phyloP scores from a whole-genome alignment of 2,888 invertebrate species.

The Perdita meconis region DNA sequence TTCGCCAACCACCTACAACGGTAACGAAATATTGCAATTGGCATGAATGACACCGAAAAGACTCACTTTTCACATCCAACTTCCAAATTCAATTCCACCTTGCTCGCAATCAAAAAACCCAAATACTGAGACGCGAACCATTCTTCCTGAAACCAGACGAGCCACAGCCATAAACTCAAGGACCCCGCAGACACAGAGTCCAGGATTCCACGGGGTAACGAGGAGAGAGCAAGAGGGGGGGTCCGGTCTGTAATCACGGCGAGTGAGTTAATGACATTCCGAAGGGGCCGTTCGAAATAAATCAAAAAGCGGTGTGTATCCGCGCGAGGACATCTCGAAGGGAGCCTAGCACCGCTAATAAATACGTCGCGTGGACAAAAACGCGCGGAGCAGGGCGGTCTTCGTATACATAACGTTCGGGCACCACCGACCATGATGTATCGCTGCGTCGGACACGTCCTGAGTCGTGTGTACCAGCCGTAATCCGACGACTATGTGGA shows the following conservation, averaged over 20 bases:
- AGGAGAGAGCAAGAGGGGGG: not conserved
- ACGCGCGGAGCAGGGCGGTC: conserved; percentile 48
- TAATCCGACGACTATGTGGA: conserved; percentile 52
- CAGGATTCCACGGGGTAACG: no score
- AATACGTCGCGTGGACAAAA: conserved; percentile 57
- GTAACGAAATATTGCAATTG: no score
- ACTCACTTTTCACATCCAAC: no score
- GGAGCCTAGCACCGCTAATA: conserved; percentile 37
- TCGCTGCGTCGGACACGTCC: conserved; percentile 48
- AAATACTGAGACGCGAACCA: no score
- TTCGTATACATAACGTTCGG: conserved; percentile 49
- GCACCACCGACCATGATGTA: conserved; percentile 58
- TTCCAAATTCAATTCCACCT: no score
- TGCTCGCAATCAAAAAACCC: no score
- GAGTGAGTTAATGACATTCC: conserved; percentile 43
- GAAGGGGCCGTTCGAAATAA: conserved; percentile 44
- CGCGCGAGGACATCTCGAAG: conserved; percentile 29
- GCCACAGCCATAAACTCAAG: no score
- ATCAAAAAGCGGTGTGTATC: conserved; percentile 46
- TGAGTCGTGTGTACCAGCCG: conserved; percentile 29
- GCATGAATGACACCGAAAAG: no score
- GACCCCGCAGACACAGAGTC: no score
- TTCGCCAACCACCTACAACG: no score
- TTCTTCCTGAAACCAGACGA: no score
- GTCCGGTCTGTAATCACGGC: conserved; percentile 24